phyloP scores from a whole-genome alignment of 2,113 vertebrate genomes.

The Notechis scutatus region DNA sequence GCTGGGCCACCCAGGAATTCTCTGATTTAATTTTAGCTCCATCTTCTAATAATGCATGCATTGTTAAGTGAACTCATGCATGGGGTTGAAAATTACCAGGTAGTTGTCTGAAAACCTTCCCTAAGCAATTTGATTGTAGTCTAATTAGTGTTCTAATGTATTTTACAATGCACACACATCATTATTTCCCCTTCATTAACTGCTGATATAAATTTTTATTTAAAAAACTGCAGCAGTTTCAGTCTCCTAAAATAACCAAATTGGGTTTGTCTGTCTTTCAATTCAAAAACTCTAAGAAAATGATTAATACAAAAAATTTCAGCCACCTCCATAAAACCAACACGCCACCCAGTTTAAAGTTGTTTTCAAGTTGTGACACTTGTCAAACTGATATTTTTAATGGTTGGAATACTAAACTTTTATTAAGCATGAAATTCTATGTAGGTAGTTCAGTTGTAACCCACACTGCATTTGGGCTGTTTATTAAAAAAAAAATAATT shows the following conservation, averaged over 20 bases:
- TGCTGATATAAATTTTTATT: slow-evolving; percentile 53
- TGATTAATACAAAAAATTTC: slow-evolving; percentile 46
- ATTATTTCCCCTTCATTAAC: slow-evolving; percentile 71
- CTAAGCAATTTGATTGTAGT: slow-evolving; percentile 60
- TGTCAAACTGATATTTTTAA: slow-evolving; percentile 30
- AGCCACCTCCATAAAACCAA: slow-evolving; percentile 43
- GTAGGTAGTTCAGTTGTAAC: neutral
- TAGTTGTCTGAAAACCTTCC: slow-evolving; percentile 70
- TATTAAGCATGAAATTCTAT: neutral
- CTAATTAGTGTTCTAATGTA: slow-evolving; percentile 67
- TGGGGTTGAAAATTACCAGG: slow-evolving; percentile 57
- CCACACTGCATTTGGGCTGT: neutral
- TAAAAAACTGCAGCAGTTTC: slow-evolving; percentile 9
- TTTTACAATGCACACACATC: slow-evolving; percentile 63
- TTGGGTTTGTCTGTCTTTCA: slow-evolving; percentile 33
- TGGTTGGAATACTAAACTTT: neutral
- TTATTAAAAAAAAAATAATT: neutral
- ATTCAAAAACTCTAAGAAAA: slow-evolving; percentile 42
- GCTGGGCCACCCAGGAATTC: neutral
- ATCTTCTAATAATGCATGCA: slow-evolving; percentile 36
- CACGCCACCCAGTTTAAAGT: slow-evolving; percentile 9
- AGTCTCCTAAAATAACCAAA: neutral
- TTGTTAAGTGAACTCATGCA: slow-evolving; percentile 52
- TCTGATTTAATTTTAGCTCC: slow-evolving; percentile 22
- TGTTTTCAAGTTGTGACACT: slow-evolving; percentile 27